Evolutionary conservation across 2,888 invertebrate species (phyloP), one percentile per base, ranked within the genome.

Genomic region (Caradrina clavipalpis): DNA sequence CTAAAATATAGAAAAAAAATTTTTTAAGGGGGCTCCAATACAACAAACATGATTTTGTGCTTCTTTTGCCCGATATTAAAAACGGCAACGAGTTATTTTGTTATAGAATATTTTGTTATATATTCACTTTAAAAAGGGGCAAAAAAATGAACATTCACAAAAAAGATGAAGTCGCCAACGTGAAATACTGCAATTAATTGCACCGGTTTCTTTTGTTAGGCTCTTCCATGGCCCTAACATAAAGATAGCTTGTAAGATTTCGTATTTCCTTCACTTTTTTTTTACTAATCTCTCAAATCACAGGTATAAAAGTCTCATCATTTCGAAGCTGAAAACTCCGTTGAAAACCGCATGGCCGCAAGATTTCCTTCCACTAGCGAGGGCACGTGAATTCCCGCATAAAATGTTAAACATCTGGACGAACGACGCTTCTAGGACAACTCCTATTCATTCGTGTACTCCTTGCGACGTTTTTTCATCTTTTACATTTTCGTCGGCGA

Each of bases 351-450:
- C 50, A 47, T 42, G 15, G 8, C 59, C 62, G 19, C 45, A 56
- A 74, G 59, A 75, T 80, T 67, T 64, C 49, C 63, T 55, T 55
- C 58, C 60, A 67, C 45, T 55, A 26, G 15, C 19, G 51, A 51
- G 22, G 50, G 60, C 63, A 76, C 59, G 70, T 73, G 74, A 83
- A 79, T 68, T 59, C 76, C 55, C 67, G 82, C 88, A 88, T 90
- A 89, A 91, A 91, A 91, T 90, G 90, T 89, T 90, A 89, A 91
- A 81, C 90, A 91, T 90, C 89, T 90, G 88, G 89, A 87, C 89
- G 66, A 54, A 61, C 78, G 62, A 72, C 81, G 84, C 82, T 89
- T 89, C 89, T 88, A 88, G 89, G 87, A 89, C 89, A 83, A 83
- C 81, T 81, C 78, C 89, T 87, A 89, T 93, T 93, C 91, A 92